A percentile compares a stretch with the other conserved stretches of the same genome.
Conservation (phyloP, 2,888 invertebrate species). For the Chrysotoxum bicinctum region DNA sequence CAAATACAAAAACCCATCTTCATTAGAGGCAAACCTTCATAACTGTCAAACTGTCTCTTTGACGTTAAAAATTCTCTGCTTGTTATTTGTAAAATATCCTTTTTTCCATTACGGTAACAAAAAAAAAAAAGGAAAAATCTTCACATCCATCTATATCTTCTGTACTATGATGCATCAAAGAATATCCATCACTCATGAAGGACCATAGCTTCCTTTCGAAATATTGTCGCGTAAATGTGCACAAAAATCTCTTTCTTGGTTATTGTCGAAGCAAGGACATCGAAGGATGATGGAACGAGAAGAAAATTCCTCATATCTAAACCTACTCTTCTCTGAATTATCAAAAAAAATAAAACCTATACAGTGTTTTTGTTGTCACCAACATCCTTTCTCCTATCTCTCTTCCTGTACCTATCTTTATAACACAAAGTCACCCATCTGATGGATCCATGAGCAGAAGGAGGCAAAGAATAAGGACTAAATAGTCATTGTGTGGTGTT, state of each 20-base stretch:
- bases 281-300: constrained; percentile 3
- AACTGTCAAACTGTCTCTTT: constrained; percentile 46
- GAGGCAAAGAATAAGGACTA: background rate
- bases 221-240: constrained; percentile 46
- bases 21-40: constrained; percentile 32
- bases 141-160: background rate
- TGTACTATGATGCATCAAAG: constrained; percentile 33
- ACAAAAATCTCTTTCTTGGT: constrained; percentile 40
- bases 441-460: constrained; percentile 20
- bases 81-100: constrained; percentile 42
- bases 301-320: constrained; percentile 9
- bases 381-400: constrained; percentile 23
- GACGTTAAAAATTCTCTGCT: constrained; percentile 58
- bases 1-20: constrained; percentile 25
- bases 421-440: constrained; percentile 15
- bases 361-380: constrained; percentile 33
- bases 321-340: background rate
- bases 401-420: constrained; percentile 22
- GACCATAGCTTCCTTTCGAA: constrained; percentile 51
- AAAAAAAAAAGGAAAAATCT: background rate
- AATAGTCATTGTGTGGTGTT: constrained; percentile 26
- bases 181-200: constrained; percentile 47
- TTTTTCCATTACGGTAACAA: background rate
- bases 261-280: constrained; percentile 39
- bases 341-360: background rate